Percentiles rank a stretch among this genome's conserved stretches.
These are phyloP conservation scores for Colostygia pectinataria DNA, from an alignment of 2,888 invertebrate genomes.

Conservation along the genomic window DNA sequence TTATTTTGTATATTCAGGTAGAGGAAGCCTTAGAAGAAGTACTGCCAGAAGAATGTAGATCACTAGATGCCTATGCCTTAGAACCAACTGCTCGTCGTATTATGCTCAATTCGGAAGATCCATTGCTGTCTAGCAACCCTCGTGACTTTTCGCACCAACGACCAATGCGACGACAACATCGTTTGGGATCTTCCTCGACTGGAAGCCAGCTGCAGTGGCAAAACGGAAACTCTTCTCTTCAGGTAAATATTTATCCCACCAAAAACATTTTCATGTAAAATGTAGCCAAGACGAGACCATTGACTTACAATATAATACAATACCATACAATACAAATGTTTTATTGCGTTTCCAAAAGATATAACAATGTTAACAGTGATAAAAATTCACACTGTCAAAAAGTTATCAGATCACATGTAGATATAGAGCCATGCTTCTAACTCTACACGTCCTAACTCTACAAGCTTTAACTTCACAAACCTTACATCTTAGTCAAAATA, in stretches of 20 bases:
- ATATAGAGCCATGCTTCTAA: too few species aligned
- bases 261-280: too few species aligned
- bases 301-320: too few species aligned
- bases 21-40: constrained; percentile 94
- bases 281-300: too few species aligned
- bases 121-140: constrained; percentile 91
- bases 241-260: constrained; percentile 56
- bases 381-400: too few species aligned
- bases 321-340: too few species aligned
- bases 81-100: constrained; percentile 90
- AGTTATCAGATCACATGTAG: too few species aligned
- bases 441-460: too few species aligned
- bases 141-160: constrained; percentile 86
- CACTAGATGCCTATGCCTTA: constrained; percentile 84
- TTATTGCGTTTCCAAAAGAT: too few species aligned
- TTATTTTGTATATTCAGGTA: constrained; percentile 67
- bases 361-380: too few species aligned
- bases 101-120: constrained; percentile 95
- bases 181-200: constrained; percentile 50
- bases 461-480: too few species aligned
- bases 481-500: too few species aligned
- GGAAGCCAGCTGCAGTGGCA: constrained; percentile 67
- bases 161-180: constrained; percentile 59
- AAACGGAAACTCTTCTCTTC: constrained; percentile 64
- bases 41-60: constrained; percentile 89